Evolutionary conservation across 2,113 vertebrate genomes (phyloP), one percentile per base, ranked within the genome.

Genomic region (Siniperca knerii): DNA sequence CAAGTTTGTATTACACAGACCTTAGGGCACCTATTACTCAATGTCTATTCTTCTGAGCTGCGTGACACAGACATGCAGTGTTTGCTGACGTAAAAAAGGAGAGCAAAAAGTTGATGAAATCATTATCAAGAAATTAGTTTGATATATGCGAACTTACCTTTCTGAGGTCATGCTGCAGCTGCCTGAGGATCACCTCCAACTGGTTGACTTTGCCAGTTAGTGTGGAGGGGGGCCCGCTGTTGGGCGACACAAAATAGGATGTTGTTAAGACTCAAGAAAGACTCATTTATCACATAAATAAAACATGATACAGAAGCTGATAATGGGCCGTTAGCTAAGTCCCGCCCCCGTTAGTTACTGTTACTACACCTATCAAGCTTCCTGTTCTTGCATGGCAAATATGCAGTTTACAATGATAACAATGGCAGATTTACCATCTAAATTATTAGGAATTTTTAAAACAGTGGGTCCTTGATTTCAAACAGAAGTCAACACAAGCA

Each of bases 201-300:
- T 99, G 98, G 91, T 99, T 99, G 79, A 99, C 98, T 95, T 99
- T 99, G 44, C 98, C 98, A 4, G 98, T 99, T 68, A 99, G 95
- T 0, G 98, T 97, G 52, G 97, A 96, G 0, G 98, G 96, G 58
- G 96, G 89, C 25, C 94, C 92, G 66, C 86, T 90, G 80, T 2
- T 92, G 95, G 85, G 55, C 21, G 13, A 79, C 35, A 84, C 42
- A 70, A 35, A 33, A 57, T 0, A 65, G 4, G 62, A 55, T 35
- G 33, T n/a, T 54, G 40, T 54, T 83, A 37, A 23, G 18, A 79
- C 33, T 52, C 21, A 29, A 57, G 18, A 62, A 61, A 23, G 8
- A 70, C 25, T 62, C 2, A 33, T 44, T 35, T 54, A 68, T 70
- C 25, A 37, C 15, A 54, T 4, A 2, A 83, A 44, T 13, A 12